A percentile compares a stretch with the other conserved stretches of the same genome.
These are phyloP conservation scores for Oegoconia quadripuncta DNA, from an alignment of 2,888 invertebrate genomes.

Conservation along the genomic window DNA sequence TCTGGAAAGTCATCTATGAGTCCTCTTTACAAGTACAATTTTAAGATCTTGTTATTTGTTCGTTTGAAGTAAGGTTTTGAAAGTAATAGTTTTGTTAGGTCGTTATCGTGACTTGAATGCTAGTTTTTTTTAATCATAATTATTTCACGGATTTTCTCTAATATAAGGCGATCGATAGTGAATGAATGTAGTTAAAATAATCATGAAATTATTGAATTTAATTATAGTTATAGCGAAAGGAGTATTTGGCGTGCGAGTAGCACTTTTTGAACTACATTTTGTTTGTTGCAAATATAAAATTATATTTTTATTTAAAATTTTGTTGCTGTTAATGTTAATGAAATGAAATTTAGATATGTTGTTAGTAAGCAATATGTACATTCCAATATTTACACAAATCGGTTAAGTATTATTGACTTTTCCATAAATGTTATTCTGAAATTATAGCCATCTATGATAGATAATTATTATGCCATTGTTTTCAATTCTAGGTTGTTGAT, in stretches of 20 bases:
- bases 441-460: too few species aligned
- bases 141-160: slow-evolving; percentile 6
- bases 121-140: background rate
- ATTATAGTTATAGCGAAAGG: too few species aligned
- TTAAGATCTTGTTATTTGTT: too few species aligned
- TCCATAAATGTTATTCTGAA: too few species aligned
- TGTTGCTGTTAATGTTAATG: slow-evolving; percentile 9
- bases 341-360: too few species aligned
- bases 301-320: slow-evolving; percentile 6
- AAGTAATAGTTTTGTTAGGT: too few species aligned
- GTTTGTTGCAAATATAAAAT: background rate
- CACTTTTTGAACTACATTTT: slow-evolving; percentile 4
- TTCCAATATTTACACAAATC: background rate
- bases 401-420: too few species aligned
- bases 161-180: slow-evolving; percentile 9
- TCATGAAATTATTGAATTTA: slow-evolving; percentile 17
- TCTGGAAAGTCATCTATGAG: too few species aligned
- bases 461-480: background rate
- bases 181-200: slow-evolving; percentile 18
- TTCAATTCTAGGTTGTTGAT: slow-evolving; percentile 25
- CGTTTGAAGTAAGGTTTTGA: too few species aligned
- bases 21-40: too few species aligned
- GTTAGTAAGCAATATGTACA: too few species aligned
- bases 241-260: slow-evolving; percentile 12
- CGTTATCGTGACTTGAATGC: too few species aligned